A percentile compares a stretch with the other conserved stretches of the same genome.
These are phyloP conservation scores for Byasa hedistus DNA, from an alignment of 2,888 invertebrate genomes.

Conservation along the genomic window DNA sequence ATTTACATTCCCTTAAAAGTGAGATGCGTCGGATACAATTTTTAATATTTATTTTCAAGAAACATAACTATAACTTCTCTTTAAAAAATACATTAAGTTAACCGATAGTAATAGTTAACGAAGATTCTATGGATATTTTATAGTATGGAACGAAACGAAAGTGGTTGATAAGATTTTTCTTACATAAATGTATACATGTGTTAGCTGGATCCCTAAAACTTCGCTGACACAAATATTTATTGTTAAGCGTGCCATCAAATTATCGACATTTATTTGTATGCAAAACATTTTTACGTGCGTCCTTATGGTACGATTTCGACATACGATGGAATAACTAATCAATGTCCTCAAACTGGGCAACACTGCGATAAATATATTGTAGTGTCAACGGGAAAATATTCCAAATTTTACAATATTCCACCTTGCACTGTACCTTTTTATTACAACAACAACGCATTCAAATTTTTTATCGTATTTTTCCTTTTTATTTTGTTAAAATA, in stretches of 20 bases:
- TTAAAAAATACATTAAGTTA: not conserved
- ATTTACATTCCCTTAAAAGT: not conserved
- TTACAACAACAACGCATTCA: not conserved
- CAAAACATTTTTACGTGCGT: conserved; percentile 42
- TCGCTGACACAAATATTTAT: conserved; percentile 3
- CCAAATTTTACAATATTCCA: conserved; percentile 39
- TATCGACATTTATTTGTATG: conserved; percentile 49
- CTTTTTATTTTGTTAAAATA: too few species aligned
- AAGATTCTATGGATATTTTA: not conserved
- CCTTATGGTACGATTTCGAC: conserved; percentile 57
- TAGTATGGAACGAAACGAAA: not conserved
- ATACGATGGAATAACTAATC: conserved; percentile 52
- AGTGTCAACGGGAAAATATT: conserved; percentile 33
- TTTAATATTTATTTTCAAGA: too few species aligned
- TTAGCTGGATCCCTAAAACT: not conserved
- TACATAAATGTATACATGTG: not conserved
- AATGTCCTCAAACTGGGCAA: conserved; percentile 44
- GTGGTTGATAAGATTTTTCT: not conserved
- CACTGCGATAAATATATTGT: conserved; percentile 36
- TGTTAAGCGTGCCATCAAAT: conserved; percentile 33
- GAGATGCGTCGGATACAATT: too few species aligned
- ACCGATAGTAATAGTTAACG: not conserved
- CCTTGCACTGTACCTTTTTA: conserved; percentile 15
- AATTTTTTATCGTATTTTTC: too few species aligned
- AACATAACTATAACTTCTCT: not conserved